These are phyloP conservation scores for Teleiodes luculella DNA, from an alignment of 2,888 invertebrate species.

Conservation along the genomic window DNA sequence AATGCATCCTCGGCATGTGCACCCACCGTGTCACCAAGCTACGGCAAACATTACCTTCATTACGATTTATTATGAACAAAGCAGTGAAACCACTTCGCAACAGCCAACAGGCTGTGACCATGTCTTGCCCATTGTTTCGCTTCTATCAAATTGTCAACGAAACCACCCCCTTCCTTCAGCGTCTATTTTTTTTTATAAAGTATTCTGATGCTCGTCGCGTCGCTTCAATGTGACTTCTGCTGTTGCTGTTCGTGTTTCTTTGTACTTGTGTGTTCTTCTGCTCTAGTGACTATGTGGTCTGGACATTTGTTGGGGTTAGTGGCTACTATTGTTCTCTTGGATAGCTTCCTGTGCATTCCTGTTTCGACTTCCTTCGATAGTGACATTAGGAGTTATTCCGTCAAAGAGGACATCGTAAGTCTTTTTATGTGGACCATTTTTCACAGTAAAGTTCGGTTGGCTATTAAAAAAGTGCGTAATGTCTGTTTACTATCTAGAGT, in stretches of 20 bases:
- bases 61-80: slow-evolving; percentile 60
- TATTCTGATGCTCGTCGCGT: slow-evolving; percentile 36
- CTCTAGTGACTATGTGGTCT: slow-evolving; percentile 10
- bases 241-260: slow-evolving; percentile 15
- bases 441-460: too few relatives aligned
- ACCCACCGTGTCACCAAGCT: slow-evolving; percentile 56
- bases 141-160: slow-evolving; percentile 65
- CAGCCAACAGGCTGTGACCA: slow-evolving; percentile 65
- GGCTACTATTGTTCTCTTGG: background rate
- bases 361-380: slow-evolving; percentile 50
- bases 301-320: slow-evolving; percentile 2
- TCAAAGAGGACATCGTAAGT: slow-evolving; percentile 46
- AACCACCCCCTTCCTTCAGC: slow-evolving; percentile 48
- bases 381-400: slow-evolving; percentile 52
- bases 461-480: too few relatives aligned
- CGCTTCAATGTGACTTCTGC: slow-evolving; percentile 37
- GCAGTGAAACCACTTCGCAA: slow-evolving; percentile 70
- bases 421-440: background rate
- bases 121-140: slow-evolving; percentile 63
- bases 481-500: too few relatives aligned
- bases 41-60: slow-evolving; percentile 54
- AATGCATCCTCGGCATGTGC: slow-evolving; percentile 42
- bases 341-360: slow-evolving; percentile 27
- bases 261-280: slow-evolving; percentile 14
- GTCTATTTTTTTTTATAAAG: slow-evolving; percentile 56